Conservation (phyloP, 2,113 vertebrate species). For the Artemisiospiza belli region DNA sequence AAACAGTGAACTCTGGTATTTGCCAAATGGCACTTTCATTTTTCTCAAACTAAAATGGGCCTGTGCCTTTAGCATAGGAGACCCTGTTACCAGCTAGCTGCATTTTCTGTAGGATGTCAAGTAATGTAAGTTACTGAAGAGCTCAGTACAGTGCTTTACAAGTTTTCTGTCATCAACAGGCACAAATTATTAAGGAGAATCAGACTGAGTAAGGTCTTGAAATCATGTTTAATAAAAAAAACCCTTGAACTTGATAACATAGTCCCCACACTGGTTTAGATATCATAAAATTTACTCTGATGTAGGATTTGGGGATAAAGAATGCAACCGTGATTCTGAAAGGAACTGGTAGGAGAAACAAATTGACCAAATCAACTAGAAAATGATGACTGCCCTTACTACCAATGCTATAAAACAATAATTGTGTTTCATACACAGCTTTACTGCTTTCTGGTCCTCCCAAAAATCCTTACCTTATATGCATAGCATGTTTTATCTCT, state of each 20-base stretch:
- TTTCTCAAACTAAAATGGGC: neutral
- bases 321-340: neutral
- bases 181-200: neutral
- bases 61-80: neutral
- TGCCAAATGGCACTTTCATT: neutral
- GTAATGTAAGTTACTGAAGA: neutral
- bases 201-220: neutral
- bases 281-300: neutral
- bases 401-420: neutral
- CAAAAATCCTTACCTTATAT: neutral
- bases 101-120: neutral
- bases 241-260: neutral
- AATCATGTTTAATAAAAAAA: neutral
- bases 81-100: neutral
- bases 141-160: neutral
- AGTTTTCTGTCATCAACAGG: neutral
- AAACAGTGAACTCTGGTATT: neutral
- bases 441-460: neutral
- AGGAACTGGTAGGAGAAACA: neutral
- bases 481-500: neutral
- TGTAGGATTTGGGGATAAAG: neutral
- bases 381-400: neutral
- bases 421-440: neutral
- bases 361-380: neutral
- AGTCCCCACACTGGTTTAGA: neutral